phyloP scores from a whole-genome alignment of 2,888 invertebrate genomes.

The Pyrocoelia pectoralis region DNA sequence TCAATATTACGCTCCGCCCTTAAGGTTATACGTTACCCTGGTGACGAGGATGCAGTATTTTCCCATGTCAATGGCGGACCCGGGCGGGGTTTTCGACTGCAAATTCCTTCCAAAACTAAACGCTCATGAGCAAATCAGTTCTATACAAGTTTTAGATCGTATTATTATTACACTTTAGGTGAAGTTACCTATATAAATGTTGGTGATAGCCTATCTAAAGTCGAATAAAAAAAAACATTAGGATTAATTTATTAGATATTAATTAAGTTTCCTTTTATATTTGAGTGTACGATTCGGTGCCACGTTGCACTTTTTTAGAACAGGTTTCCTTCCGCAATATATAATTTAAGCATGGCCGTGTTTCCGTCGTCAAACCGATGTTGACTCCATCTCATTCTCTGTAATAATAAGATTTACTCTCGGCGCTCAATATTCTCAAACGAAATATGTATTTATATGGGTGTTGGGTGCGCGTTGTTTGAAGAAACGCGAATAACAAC shows the following conservation, averaged over 20 bases:
- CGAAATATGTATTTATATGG: conserved; percentile 36
- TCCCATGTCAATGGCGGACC: conserved; percentile 53
- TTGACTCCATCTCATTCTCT: conserved; percentile 58
- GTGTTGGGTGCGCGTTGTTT: conserved; percentile 42
- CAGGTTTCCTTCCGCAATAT: conserved; percentile 53
- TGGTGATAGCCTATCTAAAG: too few species aligned
- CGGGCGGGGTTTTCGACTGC: conserved; percentile 37
- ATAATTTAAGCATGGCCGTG: conserved; percentile 58
- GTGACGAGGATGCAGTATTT: conserved; percentile 39
- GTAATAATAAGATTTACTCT: conserved; percentile 59
- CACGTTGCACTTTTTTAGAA: conserved; percentile 38
- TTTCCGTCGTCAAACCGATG: conserved; percentile 55
- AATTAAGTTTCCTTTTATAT: too few species aligned
- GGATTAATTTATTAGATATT: not conserved
- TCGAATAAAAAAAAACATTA: too few species aligned
- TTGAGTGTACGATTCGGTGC: not conserved
- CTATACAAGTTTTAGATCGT: conserved; percentile 32
- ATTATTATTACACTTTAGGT: conserved; percentile 3
- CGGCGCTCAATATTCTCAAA: conserved; percentile 55
- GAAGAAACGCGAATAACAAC: conserved; percentile 50
- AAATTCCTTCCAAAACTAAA: conserved; percentile 36
- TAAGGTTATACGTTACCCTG: conserved; percentile 54
- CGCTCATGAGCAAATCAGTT: conserved; percentile 35
- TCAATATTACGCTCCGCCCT: conserved; percentile 52
- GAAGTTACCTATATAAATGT: not conserved